Base-by-base conservation (phyloP, 2,113 vertebrate species). In the Ifrita kowaldi region DNA sequence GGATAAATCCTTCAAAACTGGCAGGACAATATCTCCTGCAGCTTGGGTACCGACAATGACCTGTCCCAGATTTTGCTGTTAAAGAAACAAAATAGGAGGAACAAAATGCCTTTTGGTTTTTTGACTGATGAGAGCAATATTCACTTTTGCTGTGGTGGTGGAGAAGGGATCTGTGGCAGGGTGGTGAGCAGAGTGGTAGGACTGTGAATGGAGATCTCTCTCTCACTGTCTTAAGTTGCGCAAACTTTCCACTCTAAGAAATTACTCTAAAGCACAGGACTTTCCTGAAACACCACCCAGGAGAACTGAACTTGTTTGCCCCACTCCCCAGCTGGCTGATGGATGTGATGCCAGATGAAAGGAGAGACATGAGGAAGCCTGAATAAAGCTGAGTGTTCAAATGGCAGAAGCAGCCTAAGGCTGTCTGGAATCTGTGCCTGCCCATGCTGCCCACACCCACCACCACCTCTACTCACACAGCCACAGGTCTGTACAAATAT, bases 211-310 rank as follows among this genome's bases (percentile, higher is more conserved):
- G n/a, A 56, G 7, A 68, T 16, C 7, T 53, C 24, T 47, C 20
- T 41, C 32, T 57, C n/a, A 0, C 26, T 20, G 5, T 71, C 26
- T 47, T 52, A 41, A 68, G 15, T 67, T 49, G 13, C 46, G 14
- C 24, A 42, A 75, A 71, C 3, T 63, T 92, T 16, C 8, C 35
- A 26, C 13, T 53, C 6, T n/a, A 50, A 59, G 56, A 70, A 78
- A 5, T 19, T 47, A 12, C 11, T 39, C 10, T 5, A 6, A 79
- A 80, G n/a, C 28, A 64, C 0, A 7, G 5, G 27, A 26, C 14
- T 52, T 93, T 46, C 47, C 55, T 78, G 46, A 85, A 79, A 13
- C 18, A 59, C 6, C 30, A 30, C 6, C 12, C 24, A 32, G 33
- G 13, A 79, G 27, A 71, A 35, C 23, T 55, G 46, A 49, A 16